Conservation (phyloP, 2,113 vertebrate species). For the Chionis minor region DNA sequence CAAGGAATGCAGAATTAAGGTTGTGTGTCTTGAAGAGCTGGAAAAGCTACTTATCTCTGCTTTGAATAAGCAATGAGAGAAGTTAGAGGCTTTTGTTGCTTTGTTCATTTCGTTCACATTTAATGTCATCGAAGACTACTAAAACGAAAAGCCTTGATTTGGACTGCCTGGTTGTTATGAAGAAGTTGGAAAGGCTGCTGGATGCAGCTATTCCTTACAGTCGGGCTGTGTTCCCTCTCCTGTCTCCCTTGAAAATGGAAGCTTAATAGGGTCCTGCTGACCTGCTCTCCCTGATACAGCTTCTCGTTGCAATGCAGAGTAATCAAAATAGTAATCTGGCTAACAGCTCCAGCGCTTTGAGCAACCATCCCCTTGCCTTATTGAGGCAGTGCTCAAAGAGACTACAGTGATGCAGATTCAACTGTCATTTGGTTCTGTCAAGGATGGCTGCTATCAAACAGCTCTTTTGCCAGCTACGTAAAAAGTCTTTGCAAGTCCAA, state of each 20-base stretch:
- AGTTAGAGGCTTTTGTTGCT: background rate
- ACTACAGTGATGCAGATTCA: background rate
- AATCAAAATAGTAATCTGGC: background rate
- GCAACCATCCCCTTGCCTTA: background rate
- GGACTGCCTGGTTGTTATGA: background rate
- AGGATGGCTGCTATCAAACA: background rate
- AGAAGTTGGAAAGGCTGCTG: background rate
- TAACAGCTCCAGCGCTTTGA: background rate
- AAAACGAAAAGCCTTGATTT: background rate
- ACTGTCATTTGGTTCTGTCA: background rate
- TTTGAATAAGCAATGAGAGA: background rate
- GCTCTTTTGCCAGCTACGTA: background rate
- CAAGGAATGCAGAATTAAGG: background rate
- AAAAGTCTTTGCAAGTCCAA: background rate
- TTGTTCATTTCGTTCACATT: background rate
- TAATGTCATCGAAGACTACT: background rate
- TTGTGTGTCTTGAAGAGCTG: background rate
- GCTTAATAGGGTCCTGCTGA: background rate
- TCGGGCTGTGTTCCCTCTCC: background rate
- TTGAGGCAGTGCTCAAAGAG: background rate
- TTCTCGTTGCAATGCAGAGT: background rate
- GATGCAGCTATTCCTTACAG: background rate
- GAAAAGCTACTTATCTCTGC: background rate
- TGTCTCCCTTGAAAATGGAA: rapidly evolving
- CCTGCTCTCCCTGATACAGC: background rate